Base-by-base conservation (phyloP, 2,113 vertebrate species). In the Rhinopomastus cyanomelas region DNA sequence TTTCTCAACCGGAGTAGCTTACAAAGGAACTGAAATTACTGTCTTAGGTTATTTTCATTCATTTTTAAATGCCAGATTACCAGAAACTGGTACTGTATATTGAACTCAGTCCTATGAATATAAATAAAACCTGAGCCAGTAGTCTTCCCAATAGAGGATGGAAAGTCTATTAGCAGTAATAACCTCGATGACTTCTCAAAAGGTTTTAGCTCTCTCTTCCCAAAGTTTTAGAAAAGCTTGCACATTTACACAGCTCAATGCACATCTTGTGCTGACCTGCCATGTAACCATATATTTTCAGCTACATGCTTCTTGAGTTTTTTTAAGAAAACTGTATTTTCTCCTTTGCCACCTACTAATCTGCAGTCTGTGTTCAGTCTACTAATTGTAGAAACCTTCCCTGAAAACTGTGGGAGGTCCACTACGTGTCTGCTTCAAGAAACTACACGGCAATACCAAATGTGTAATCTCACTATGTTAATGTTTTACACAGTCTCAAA, bases 401-500 rank as follows among this genome's bases (percentile, higher is more conserved):
- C 75, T 76, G 37, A 52, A 5, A 26, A 60, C 53, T 69, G 30
- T 85, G 71, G 78, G 85, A 89, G 48, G 11, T 60, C 92, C 71
- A 29, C 34, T 71, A 30, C 48, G 30, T 34, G 49, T 32, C 12
- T 0, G 8, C 82, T 72, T 85, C 42, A 82, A 77, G 60, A 39
- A 88, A 85, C 2, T 5, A 55, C 9, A 27, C 57, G 46, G 85
- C 48, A 87, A 82, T 52, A 85, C 37, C 37, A 48, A 26, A 39
- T 44, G 52, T 30, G 44, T 85, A 77, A 87, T 89, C 79, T 64
- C 5, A 2, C 30, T 67, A 78, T 71, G 73, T 34, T 67, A 91
- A 59, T 81, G 44, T 71, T 91, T 87, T 89, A 80, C 67, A 62
- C 67, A 67, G 78, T 61, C 64, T 84, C 48, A 56, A 81, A 92